Percentiles rank a stretch among this genome's conserved stretches.
phyloP scores from a whole-genome alignment of 2,797 vertebrate genomes.

The Cossypha niveicapilla region DNA sequence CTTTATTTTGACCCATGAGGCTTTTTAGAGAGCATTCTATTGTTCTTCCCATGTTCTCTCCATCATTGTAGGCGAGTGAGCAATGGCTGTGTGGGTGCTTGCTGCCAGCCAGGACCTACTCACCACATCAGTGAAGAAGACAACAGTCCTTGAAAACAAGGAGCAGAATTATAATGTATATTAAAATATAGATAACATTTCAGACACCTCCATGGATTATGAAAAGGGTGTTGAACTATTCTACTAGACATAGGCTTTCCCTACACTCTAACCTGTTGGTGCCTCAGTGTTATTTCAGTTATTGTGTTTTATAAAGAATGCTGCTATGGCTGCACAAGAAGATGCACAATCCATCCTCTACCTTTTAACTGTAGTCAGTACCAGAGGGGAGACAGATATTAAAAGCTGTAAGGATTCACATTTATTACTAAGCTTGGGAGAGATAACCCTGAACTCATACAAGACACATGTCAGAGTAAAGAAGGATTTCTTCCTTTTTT shows the following conservation, averaged over 20 bases:
- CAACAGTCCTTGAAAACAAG: background rate
- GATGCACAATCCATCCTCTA: background rate
- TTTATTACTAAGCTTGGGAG: background rate
- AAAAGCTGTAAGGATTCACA: background rate
- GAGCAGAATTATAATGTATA: background rate
- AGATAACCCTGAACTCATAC: background rate
- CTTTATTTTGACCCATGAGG: background rate
- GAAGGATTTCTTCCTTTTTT: background rate
- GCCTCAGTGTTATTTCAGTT: background rate
- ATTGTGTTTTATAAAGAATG: background rate
- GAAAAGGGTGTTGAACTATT: background rate
- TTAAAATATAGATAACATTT: background rate
- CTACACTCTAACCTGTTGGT: background rate
- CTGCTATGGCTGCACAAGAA: background rate
- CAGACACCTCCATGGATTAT: background rate
- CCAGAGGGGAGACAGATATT: background rate
- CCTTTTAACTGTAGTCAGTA: background rate
- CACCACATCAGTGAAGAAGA: background rate
- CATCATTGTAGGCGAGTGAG: background rate
- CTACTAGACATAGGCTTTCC: background rate
- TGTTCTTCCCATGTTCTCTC: background rate
- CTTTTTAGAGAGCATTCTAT: background rate
- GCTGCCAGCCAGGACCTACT: background rate
- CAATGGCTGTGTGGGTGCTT: fast-evolving
- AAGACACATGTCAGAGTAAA: background rate